Conservation (phyloP, 2,113 vertebrate species). For the Plecotus auritus region DNA sequence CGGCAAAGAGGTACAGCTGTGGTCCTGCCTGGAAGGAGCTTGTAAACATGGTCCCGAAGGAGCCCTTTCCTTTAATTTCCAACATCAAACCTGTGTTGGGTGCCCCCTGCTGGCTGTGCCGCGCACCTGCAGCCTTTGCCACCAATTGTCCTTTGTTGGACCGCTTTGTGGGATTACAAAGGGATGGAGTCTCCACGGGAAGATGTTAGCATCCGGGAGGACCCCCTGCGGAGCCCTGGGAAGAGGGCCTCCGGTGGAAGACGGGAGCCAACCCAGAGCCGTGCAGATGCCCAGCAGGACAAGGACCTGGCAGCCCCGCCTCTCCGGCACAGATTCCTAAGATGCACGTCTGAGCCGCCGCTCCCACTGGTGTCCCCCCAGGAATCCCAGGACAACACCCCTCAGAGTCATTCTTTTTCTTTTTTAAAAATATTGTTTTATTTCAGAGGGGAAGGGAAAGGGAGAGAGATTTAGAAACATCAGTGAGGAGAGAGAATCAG, state of each 20-base stretch:
- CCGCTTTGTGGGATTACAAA: rapidly evolving
- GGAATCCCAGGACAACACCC: too few species aligned
- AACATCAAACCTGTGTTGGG: rapidly evolving
- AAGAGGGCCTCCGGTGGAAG: rapidly evolving
- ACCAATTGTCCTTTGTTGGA: rapidly evolving
- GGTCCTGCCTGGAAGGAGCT: neutral
- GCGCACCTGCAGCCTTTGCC: rapidly evolving
- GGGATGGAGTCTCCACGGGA: rapidly evolving
- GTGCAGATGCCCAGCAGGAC: rapidly evolving
- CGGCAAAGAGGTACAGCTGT: rapidly evolving
- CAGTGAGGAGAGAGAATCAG: too few species aligned
- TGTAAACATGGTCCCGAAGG: neutral
- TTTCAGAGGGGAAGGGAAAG: too few species aligned
- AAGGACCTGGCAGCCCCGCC: neutral
- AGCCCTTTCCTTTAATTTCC: neutral
- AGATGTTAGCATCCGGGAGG: neutral
- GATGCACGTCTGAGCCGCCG: rapidly evolving
- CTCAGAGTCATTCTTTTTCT: neutral
- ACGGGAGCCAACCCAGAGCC: neutral
- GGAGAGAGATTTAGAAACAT: too few species aligned
- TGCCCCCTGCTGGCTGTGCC: rapidly evolving
- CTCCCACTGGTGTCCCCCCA: rapidly evolving
- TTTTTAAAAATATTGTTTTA: too few species aligned
- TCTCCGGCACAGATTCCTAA: rapidly evolving
- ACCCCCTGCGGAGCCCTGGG: neutral